Percentiles rank a stretch among this genome's conserved stretches.
These are phyloP conservation scores for Mactromeris polynyma DNA, from an alignment of 2,888 invertebrate species.

Conservation along the genomic window DNA sequence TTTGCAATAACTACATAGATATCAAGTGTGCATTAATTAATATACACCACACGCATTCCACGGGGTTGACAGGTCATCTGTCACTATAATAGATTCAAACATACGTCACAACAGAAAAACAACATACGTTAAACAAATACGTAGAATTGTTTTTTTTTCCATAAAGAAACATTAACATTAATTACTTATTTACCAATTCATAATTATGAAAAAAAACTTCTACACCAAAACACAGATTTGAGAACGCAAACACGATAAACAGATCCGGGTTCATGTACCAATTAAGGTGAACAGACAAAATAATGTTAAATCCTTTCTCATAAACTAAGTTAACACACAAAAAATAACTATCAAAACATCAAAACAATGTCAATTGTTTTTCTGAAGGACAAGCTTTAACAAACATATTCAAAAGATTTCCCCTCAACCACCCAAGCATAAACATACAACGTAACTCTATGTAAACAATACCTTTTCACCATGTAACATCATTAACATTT, in stretches of 20 bases:
- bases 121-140: background rate
- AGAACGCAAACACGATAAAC: background rate
- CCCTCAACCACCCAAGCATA: background rate
- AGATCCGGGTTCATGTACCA: background rate
- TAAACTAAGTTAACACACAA: background rate
- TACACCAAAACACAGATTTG: background rate
- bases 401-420: too few species aligned
- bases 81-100: background rate
- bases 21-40: constrained; percentile 17
- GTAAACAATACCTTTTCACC: constrained; percentile 2
- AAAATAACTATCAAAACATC: background rate
- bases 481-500: background rate
- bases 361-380: background rate
- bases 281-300: constrained; percentile 3
- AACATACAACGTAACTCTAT: background rate
- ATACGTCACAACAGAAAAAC: constrained; percentile 3
- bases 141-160: background rate
- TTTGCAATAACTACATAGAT: constrained; percentile 4
- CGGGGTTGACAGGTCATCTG: constrained; percentile 4
- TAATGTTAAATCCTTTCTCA: background rate
- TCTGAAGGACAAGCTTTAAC: background rate
- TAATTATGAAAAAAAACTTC: background rate
- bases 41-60: constrained; percentile 17
- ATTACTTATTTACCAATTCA: background rate
- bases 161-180: background rate